Percentiles rank a stretch among this genome's conserved stretches.
Conservation (phyloP, 2,113 vertebrate genomes). For the Hippocampus comes region DNA sequence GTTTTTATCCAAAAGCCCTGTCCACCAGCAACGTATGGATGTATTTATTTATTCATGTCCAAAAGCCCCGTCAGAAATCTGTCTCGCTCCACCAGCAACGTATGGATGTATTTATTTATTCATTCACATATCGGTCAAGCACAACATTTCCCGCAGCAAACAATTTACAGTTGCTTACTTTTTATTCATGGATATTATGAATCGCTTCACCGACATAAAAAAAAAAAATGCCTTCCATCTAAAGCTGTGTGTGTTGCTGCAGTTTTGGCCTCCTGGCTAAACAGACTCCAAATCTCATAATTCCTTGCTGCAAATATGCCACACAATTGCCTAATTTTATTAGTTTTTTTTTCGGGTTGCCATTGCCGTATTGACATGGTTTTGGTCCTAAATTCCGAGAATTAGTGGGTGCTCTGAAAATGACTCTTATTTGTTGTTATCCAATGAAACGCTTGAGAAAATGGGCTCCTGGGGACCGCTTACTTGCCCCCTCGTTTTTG, state of each 20-base stretch:
- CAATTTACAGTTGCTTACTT: neutral
- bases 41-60: too few relatives aligned
- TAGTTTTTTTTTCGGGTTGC: neutral
- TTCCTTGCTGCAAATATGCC: neutral
- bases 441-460: neutral
- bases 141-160: neutral
- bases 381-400: neutral
- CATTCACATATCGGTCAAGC: too few relatives aligned
- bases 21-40: too few relatives aligned
- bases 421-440: neutral
- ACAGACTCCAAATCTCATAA: neutral
- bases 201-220: too few relatives aligned
- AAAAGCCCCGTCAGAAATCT: too few relatives aligned
- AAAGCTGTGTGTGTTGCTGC: neutral
- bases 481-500: constrained; percentile 31
- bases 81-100: too few relatives aligned
- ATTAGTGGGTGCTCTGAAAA: neutral
- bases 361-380: neutral
- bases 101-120: too few relatives aligned
- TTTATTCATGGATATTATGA: neutral
- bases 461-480: constrained; percentile 26
- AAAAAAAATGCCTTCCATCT: too few relatives aligned
- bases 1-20: too few relatives aligned
- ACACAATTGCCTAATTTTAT: neutral
- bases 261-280: neutral